Base-by-base conservation (phyloP, 2,888 invertebrate species). In the Adela reaumurella region DNA sequence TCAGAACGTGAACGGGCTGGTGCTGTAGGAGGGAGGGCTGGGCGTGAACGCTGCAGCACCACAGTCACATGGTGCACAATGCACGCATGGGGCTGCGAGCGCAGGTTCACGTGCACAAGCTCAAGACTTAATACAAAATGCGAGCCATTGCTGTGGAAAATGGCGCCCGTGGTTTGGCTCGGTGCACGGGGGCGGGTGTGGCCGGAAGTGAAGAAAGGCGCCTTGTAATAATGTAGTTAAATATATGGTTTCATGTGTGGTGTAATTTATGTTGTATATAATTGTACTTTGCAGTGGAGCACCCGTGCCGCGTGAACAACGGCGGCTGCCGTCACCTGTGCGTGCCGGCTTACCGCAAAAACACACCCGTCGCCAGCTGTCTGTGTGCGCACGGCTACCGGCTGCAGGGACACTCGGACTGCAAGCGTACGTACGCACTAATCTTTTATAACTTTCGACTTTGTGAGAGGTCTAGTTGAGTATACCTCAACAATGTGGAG, bases 251-350 rank as follows among this genome's bases (percentile, higher is more conserved):
- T 46, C 46, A 49, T 20, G 19, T n/a, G n/a, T n/a, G n/a, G n/a
- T n/a, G n/a, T n/a, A n/a, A n/a, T n/a, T n/a, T n/a, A n/a, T n/a
- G 52, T 43, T 49, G 51, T 46, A 43, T 68, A n/a, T n/a, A n/a
- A n/a, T n/a, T n/a, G n/a, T n/a, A n/a, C n/a, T n/a, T n/a, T 71
- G 47, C 58, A 82, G 84, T 82, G 59, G 68, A 81, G 10, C 89
- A 89, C 72, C 87, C 89, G 28, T 91, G 91, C 69, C 82, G 82
- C 54, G 70, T 68, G 42, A 68, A 79, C 59, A 84, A 85, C 62
- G 88, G 88, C 55, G 83, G 84, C 54, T 92, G 92, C 77, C 83
- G 83, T 57, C 91, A 92, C 68, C 74, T 92, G 53, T 92, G 92
- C 71, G 74, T 91, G 52, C 83, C 90, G 44, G 66, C 78, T 50